These are phyloP conservation scores for Whitmania pigra DNA, from an alignment of 1,140 invertebrate genomes.

Conservation along the genomic window DNA sequence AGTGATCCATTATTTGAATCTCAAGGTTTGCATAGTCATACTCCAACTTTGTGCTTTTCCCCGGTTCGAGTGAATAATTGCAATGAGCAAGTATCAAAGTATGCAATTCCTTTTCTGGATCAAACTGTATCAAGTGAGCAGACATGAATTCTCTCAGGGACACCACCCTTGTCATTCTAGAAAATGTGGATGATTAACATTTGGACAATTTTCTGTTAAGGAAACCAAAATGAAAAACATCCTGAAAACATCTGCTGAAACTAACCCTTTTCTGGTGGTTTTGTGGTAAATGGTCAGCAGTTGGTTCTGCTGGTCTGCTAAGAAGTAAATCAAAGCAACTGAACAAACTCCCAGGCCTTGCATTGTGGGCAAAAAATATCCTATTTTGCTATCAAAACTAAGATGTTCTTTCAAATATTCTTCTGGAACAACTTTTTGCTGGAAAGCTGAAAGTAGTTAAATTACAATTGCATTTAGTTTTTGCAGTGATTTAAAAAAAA, in stretches of 20 bases:
- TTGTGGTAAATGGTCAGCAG: conserved; percentile 30
- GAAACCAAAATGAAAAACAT: background rate
- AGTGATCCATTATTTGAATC: conserved; percentile 27
- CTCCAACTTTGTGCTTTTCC: conserved; percentile 27
- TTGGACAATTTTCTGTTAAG: too few relatives aligned
- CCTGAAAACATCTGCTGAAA: background rate
- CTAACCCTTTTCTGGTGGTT: conserved; percentile 24
- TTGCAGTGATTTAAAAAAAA: too few relatives aligned
- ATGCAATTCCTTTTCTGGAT: conserved; percentile 31
- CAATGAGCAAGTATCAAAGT: conserved; percentile 32
- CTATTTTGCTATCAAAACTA: conserved; percentile 25
- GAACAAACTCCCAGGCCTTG: conserved; percentile 31
- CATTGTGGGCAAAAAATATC: conserved; percentile 28
- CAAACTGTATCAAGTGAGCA: conserved; percentile 30
- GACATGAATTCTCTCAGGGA: conserved; percentile 17
- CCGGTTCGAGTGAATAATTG: conserved; percentile 31
- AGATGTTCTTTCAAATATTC: conserved; percentile 28
- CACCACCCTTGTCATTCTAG: background rate
- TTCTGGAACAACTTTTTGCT: conserved; percentile 22
- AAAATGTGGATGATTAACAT: background rate
- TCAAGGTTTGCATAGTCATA: conserved; percentile 31
- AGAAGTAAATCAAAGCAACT: conserved; percentile 28
- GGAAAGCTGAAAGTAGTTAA: conserved; percentile 18
- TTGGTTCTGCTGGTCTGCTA: conserved; percentile 31
- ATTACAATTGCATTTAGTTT: background rate